Evolutionary conservation across 2,888 invertebrate species (phyloP), one percentile per base, ranked within the genome.

Genomic region (Dascillus cervinus): DNA sequence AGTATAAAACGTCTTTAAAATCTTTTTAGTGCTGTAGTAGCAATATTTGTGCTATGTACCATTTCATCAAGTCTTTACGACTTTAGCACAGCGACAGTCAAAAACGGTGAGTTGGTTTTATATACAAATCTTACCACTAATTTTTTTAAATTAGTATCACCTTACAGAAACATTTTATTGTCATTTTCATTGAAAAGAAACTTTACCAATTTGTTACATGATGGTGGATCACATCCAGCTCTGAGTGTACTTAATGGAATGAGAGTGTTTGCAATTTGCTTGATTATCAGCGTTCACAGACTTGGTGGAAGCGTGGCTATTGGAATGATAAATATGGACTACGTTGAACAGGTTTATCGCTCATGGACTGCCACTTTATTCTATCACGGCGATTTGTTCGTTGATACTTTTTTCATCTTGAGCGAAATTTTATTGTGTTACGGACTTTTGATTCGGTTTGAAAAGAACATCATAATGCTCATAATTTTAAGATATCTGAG

Each of bases 321-420:
- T 0, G 58, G 74, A 22, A 66, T 71, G 37, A n/a, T n/a, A n/a
- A 73, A 78, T 48, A 73, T 72, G 22, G 56, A 69, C 34, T 65
- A 62, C 35, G 63, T 70, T 1, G 77, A 77, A 52, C 39, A 66
- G 65, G 57, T 63, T 55, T 67, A 62, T 43, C 49, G 64, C 29
- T 51, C 63, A 8, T 48, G 56, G 9, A 49, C 53, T n/a, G 60
- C 63, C 2, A 57, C 65, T 36, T 57, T 76, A 8, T 50, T 75
- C 0, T 65, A 77, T 8, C 78, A 79, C 48, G 70, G 73, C 13
- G 78, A 78, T 46, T 56, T 79, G 1, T 70, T 77, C 22, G 79
- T 79, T 15, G 79, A 79, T 46, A 70, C 75, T 1, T 79, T 78
- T 56, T 78, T 79, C 50, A 50, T 76, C 5, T 47, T 79, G 2